A percentile compares a stretch with the other conserved stretches of the same genome.
Conservation (phyloP, 2,888 invertebrate genomes). For the Scaptomyza parva region DNA sequence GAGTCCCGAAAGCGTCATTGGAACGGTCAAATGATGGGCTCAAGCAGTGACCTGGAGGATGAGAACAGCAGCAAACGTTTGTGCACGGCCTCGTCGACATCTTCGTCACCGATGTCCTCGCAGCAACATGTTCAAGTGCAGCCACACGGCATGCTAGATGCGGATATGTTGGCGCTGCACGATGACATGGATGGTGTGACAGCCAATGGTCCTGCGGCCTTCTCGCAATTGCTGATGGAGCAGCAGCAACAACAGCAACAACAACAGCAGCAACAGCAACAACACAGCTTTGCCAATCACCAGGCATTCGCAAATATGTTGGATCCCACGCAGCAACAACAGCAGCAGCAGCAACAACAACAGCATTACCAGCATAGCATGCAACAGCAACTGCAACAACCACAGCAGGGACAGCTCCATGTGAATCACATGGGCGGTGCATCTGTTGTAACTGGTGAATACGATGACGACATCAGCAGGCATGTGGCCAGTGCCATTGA, state of each 20-base stretch:
- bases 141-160: slow-evolving; percentile 71
- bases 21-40: slow-evolving; percentile 77
- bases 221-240: slow-evolving; percentile 76
- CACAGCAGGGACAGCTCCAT: slow-evolving; percentile 70
- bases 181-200: slow-evolving; percentile 73
- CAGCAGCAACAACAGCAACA: slow-evolving; percentile 75
- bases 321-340: slow-evolving; percentile 67
- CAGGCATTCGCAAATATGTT: slow-evolving; percentile 63
- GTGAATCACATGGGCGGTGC: slow-evolving; percentile 66
- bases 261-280: slow-evolving; percentile 70
- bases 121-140: slow-evolving; percentile 68
- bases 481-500: slow-evolving; percentile 93
- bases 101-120: slow-evolving; percentile 78
- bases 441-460: slow-evolving; percentile 77
- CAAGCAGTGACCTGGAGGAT: slow-evolving; percentile 77
- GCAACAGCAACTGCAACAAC: slow-evolving; percentile 69
- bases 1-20: slow-evolving; percentile 81
- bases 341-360: slow-evolving; percentile 57
- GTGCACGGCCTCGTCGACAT: slow-evolving; percentile 75
- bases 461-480: slow-evolving; percentile 89
- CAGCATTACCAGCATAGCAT: slow-evolving; percentile 48
- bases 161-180: slow-evolving; percentile 78
- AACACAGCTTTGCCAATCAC: slow-evolving; percentile 72
- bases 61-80: slow-evolving; percentile 79
- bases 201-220: slow-evolving; percentile 67